Evolutionary conservation across 1,140 invertebrate species (phyloP).

Genomic region (Lordiphosa mommai): DNA sequence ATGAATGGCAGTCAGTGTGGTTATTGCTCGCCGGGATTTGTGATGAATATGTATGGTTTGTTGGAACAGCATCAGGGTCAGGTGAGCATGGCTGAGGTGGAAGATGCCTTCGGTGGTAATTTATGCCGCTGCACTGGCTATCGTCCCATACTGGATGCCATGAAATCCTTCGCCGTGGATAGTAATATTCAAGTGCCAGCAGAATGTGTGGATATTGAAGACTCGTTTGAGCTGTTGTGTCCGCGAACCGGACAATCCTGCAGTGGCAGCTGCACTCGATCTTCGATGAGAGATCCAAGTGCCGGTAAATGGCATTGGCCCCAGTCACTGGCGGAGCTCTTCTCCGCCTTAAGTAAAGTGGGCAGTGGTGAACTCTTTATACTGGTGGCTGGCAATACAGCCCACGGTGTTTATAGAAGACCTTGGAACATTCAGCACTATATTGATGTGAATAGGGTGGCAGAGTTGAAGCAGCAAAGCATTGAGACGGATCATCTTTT

Average conservation of each 20-base stretch:
- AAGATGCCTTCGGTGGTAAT: conserved; percentile 90
- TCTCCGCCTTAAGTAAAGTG: conserved; percentile 81
- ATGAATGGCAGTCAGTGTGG: conserved; percentile 90
- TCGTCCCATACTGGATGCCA: conserved; percentile 91
- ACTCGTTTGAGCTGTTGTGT: conserved; percentile 47
- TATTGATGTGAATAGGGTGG: conserved; percentile 83
- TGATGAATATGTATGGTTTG: conserved; percentile 91
- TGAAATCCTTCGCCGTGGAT: conserved; percentile 87
- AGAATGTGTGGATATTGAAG: conserved; percentile 66
- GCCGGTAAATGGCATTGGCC: conserved; percentile 64
- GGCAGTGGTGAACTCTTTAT: conserved; percentile 78
- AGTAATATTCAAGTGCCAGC: conserved; percentile 83
- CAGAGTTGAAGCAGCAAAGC: conserved; percentile 82
- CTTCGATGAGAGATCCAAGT: conserved; percentile 64
- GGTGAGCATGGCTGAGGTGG: conserved; percentile 85
- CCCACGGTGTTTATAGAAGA: conserved; percentile 84
- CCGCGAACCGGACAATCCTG: conserved; percentile 48
- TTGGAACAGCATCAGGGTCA: conserved; percentile 80
- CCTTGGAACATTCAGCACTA: conserved; percentile 81
- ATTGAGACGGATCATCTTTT: conserved; percentile 81
- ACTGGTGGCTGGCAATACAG: conserved; percentile 82
- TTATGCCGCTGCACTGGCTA: conserved; percentile 94
- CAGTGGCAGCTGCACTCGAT: conserved; percentile 50
- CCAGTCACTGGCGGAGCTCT: conserved; percentile 81
- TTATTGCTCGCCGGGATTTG: conserved; percentile 90